Evolutionary conservation across 2,888 invertebrate genomes (phyloP).

Genomic region (Epirrhoe tristata): DNA sequence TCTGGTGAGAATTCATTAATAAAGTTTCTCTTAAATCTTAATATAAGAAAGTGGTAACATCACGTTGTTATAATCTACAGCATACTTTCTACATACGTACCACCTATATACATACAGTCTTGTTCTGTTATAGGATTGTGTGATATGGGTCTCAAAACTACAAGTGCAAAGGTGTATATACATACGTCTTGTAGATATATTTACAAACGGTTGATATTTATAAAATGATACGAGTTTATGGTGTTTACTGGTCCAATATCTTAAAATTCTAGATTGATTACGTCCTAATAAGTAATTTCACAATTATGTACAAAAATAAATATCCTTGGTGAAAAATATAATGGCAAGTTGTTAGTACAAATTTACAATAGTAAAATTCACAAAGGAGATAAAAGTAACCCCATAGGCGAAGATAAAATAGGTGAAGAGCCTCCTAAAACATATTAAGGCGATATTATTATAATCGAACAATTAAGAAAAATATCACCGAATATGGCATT

Average conservation of each 20-base stretch:
- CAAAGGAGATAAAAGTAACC: constrained; percentile 55
- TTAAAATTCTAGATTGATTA: constrained; percentile 63
- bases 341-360: constrained; percentile 82
- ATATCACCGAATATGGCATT: constrained; percentile 80
- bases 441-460: constrained; percentile 68
- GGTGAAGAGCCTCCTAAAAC: constrained; percentile 77
- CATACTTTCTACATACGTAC: constrained; percentile 47
- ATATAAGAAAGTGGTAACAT: constrained; percentile 60
- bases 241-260: constrained; percentile 61
- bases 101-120: constrained; percentile 65
- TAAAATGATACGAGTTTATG: constrained; percentile 56
- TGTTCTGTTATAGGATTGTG: constrained; percentile 57
- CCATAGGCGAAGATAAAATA: constrained; percentile 57
- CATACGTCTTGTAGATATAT: constrained; percentile 54
- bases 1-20: constrained; percentile 34
- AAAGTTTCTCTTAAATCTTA: constrained; percentile 41
- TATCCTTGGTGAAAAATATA: constrained; percentile 81
- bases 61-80: constrained; percentile 55
- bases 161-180: constrained; percentile 54
- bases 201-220: constrained; percentile 32
- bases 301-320: constrained; percentile 79
- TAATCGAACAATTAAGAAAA: constrained; percentile 56
- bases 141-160: constrained; percentile 38
- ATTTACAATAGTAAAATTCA: constrained; percentile 60
- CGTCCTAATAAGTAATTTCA: constrained; percentile 60